Conservation (phyloP, 1,140 invertebrate species). For the Lucilia cuprina region DNA sequence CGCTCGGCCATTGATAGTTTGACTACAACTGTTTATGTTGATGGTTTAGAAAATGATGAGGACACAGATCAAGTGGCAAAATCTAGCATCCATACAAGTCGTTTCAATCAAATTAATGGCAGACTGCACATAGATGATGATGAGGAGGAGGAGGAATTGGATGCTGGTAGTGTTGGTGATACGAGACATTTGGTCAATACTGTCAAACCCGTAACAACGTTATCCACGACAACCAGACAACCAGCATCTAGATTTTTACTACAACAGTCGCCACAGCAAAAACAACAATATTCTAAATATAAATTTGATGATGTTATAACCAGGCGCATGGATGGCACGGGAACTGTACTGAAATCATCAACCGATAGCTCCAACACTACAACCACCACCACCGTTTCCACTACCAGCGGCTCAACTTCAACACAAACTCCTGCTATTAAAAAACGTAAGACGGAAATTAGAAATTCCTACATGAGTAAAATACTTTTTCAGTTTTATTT, state of each 20-base stretch:
- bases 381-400: neutral
- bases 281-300: slow-evolving; percentile 22
- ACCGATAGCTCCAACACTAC: neutral
- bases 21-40: slow-evolving; percentile 40
- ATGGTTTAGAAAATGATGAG: slow-evolving; percentile 44
- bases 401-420: neutral
- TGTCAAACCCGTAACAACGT: slow-evolving; percentile 24
- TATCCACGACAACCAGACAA: slow-evolving; percentile 3
- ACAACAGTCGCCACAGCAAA: slow-evolving; percentile 19
- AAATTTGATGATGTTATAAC: slow-evolving; percentile 28
- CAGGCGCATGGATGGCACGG: slow-evolving; percentile 31
- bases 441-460: slow-evolving; percentile 24
- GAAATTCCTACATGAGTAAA: neutral
- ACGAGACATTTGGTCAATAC: slow-evolving; percentile 3
- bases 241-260: slow-evolving; percentile 16
- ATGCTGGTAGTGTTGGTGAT: neutral
- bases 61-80: slow-evolving; percentile 56
- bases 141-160: slow-evolving; percentile 29
- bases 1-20: slow-evolving; percentile 10
- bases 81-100: slow-evolving; percentile 56
- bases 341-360: neutral
- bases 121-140: slow-evolving; percentile 27
- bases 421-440: slow-evolving; percentile 4
- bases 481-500: neutral
- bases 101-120: slow-evolving; percentile 53